Evolutionary conservation across 2,888 invertebrate genomes (phyloP), one percentile per base, ranked within the genome.

Genomic region (Platerodrilus igneus): DNA sequence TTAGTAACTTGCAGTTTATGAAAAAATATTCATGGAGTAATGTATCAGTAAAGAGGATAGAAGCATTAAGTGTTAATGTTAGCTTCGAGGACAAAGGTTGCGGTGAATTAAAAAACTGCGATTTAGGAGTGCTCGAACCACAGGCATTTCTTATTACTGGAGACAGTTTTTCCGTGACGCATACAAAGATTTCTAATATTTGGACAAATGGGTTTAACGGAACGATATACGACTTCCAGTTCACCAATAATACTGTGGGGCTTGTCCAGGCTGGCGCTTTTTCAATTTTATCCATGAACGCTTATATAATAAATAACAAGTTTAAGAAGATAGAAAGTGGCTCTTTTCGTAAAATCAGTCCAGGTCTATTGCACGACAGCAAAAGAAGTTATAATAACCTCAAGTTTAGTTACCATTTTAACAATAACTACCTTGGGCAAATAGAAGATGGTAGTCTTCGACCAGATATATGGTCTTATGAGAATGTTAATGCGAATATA

Each of bases 11-110:
- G 0, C 71, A 63, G 17, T 67, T 68, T 19, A 63, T 72, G 16
- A 69, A 67, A 53, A 67, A 57, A 53, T 68, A 76, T 19, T 68
- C 67, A 52, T 72, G 75, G 50, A 62, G 68, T 44, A 71, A 75
- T 54, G 73, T 75, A 3, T 71, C 70, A 9, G 67, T 77, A 38
- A 51, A 57, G 4, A 61, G 67, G 31, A 52, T 76, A 14, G 64
- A 72, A 51, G 67, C 62, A 28, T 64, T 67, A 52, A 74, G 68
- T 0, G 64, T 76, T 27, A 66, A 71, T 47, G 63, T 71, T 20
- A 52, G 63, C 25, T 63, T 72, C 59, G 59, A 56, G n/a, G 54
- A 48, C 4, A 23, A 55, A 13, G 67, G 69, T 28, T 43, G 59
- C 4, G 75, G 76, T 51, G 56, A 60, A 32, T 60, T 76, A 9